Conservation (phyloP, 1,140 invertebrate species). For the Prorops nasuta region DNA sequence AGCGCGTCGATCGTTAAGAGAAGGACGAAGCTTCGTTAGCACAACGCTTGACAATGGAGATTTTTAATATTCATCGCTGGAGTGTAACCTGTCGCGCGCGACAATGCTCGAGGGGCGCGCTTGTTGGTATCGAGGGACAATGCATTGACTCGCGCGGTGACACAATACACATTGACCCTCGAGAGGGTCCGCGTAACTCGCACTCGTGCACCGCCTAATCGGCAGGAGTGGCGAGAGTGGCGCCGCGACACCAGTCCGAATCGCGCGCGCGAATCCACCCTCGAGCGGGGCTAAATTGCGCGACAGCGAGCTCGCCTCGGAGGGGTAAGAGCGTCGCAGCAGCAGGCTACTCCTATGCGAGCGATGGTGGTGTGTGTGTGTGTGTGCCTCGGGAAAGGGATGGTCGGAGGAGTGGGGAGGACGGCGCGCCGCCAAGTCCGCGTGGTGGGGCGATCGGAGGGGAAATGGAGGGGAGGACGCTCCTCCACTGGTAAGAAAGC, state of each 20-base stretch:
- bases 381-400: too few species aligned
- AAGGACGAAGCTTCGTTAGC: too few species aligned
- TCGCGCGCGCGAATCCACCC: not conserved
- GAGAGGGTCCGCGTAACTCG: not conserved
- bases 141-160: not conserved
- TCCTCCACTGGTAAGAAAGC: conserved; percentile 5
- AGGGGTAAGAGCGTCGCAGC: too few species aligned
- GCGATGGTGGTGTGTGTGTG: too few species aligned
- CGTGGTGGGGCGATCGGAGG: not conserved
- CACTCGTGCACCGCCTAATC: not conserved
- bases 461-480: not conserved
- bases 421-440: too few species aligned
- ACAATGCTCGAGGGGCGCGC: not conserved
- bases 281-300: conserved; percentile 8
- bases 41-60: too few species aligned
- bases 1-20: too few species aligned
- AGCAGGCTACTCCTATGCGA: too few species aligned
- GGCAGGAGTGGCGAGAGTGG: not conserved
- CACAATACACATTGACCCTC: too few species aligned
- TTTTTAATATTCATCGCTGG: too few species aligned
- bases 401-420: too few species aligned
- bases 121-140: not conserved
- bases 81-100: too few species aligned
- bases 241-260: not conserved
- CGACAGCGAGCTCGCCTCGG: conserved; percentile 6